Base-by-base conservation (phyloP, 2,797 vertebrate genomes). In the Oreochromis grahami region DNA sequence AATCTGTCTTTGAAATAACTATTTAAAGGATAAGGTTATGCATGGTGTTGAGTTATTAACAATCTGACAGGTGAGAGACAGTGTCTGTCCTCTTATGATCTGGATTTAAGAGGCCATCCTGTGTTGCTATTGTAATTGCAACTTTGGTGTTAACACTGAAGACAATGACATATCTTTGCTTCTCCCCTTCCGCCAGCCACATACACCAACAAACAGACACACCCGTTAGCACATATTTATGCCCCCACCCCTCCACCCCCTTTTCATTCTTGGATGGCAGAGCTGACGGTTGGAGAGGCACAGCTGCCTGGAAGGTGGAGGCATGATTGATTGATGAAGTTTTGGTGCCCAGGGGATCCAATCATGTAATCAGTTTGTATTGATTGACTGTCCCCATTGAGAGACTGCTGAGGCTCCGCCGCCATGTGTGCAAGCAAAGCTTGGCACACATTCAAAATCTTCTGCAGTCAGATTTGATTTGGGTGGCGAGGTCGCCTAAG, bases 321-420 rank as follows among this genome's bases (percentile, higher is more conserved):
- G 89, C 78, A 53, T 94, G 93, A 95, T 93, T 92, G 94, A 96
- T 92, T 93, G 93, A 94, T 94, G 92, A 94, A 91, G 92, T 93
- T 95, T 94, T 65, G 80, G 87, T 84, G 89, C 94, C 91, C 92
- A 80, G 86, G 94, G 94, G 94, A 95, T 94, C 89, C 94, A 95
- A 95, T 95, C 93, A 94, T 94, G 92, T 94, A 94, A 95, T 96
- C 95, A 95, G 93, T 90, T 89, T 79, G 87, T 95, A 96, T 95
- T 94, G 95, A 96, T 93, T 91, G 89, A 91, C 93, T 91, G 91
- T 94, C 92, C 93, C 91, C 65, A 80, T 88, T 87, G 92, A 94
- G 93, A 88, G 92, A 92, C 86, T 88, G 91, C 92, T 7, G 88
- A 84, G 78, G 84, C 83, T 83, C 78, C 79, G 83, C 82, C 87